These are phyloP conservation scores for Cremastobaeus sp. DNA, from an alignment of 2,888 invertebrate genomes.

Conservation along the genomic window DNA sequence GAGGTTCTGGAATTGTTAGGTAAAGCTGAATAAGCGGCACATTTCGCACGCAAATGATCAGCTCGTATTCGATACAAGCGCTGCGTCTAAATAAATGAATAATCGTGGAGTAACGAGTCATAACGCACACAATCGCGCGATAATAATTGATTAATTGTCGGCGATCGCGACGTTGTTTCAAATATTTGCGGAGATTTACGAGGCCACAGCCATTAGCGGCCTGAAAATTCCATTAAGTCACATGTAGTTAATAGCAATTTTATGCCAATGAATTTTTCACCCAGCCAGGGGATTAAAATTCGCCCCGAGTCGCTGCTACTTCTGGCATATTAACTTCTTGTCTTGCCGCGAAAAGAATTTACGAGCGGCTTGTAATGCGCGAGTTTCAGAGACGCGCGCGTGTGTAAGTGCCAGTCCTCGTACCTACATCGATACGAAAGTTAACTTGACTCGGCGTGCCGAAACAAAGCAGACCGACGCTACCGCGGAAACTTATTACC, in stretches of 20 bases:
- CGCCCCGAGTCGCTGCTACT: slow-evolving; percentile 35
- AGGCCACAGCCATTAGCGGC: slow-evolving; percentile 3
- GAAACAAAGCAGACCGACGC: slow-evolving; percentile 19
- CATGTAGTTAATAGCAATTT: slow-evolving; percentile 33
- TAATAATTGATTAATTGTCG: slow-evolving; percentile 21
- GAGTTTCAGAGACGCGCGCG: not conserved
- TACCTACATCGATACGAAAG: slow-evolving; percentile 17
- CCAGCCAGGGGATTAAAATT: slow-evolving; percentile 41
- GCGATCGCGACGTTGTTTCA: slow-evolving; percentile 20
- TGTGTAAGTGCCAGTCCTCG: not conserved
- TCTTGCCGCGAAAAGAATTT: slow-evolving; percentile 39
- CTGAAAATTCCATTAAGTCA: slow-evolving; percentile 23
- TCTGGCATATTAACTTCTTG: slow-evolving; percentile 43
- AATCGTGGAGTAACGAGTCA: not conserved
- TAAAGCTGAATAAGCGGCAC: not conserved
- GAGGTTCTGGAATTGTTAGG: not conserved
- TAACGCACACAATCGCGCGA: not conserved
- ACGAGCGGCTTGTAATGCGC: slow-evolving; percentile 30
- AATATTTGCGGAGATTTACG: slow-evolving; percentile 23
- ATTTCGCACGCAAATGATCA: not conserved
- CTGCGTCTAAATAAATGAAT: not conserved
- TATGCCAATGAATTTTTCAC: slow-evolving; percentile 47
- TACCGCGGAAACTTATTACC: slow-evolving; percentile 27
- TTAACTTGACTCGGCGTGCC: slow-evolving; percentile 12
- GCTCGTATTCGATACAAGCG: not conserved